Percentiles rank a stretch among this genome's conserved stretches.
phyloP scores from a whole-genome alignment of 2,113 vertebrate genomes.

The Xenopus laevis region DNA sequence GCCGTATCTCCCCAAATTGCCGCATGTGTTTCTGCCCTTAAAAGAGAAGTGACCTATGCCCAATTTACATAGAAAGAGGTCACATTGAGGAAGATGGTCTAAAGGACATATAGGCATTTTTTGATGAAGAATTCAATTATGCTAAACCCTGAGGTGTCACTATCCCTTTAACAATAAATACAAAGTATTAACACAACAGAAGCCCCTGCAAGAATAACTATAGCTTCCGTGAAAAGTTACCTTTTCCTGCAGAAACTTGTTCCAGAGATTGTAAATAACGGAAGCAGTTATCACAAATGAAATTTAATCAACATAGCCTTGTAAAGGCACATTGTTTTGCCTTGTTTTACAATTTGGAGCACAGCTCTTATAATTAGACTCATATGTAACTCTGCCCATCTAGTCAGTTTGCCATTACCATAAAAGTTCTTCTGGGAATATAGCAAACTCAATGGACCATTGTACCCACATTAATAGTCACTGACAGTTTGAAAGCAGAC shows the following conservation, averaged over 20 bases:
- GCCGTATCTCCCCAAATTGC: too few relatives aligned
- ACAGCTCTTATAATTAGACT: constrained; percentile 35
- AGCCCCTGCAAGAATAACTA: not conserved
- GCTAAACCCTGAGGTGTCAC: too few relatives aligned
- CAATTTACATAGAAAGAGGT: too few relatives aligned
- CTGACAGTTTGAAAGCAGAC: constrained; percentile 43
- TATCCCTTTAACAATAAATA: too few relatives aligned
- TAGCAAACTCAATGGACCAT: constrained; percentile 49
- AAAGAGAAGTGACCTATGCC: too few relatives aligned
- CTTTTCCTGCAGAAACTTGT: constrained; percentile 44
- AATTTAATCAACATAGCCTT: constrained; percentile 41
- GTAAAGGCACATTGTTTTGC: constrained; percentile 50
- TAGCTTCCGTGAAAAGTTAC: constrained; percentile 33
- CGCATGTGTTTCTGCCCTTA: too few relatives aligned
- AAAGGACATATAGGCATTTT: too few relatives aligned
- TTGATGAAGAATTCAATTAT: too few relatives aligned
- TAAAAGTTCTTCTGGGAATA: constrained; percentile 50
- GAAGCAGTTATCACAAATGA: constrained; percentile 37
- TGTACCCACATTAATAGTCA: constrained; percentile 50
- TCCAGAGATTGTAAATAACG: constrained; percentile 30
- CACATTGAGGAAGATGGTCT: too few relatives aligned
- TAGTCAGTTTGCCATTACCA: constrained; percentile 46
- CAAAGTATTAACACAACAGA: not conserved
- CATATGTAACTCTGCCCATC: constrained; percentile 49
- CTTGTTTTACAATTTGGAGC: constrained; percentile 47